phyloP scores from a whole-genome alignment of 2,888 invertebrate species.

The Chydorus sphaericus region DNA sequence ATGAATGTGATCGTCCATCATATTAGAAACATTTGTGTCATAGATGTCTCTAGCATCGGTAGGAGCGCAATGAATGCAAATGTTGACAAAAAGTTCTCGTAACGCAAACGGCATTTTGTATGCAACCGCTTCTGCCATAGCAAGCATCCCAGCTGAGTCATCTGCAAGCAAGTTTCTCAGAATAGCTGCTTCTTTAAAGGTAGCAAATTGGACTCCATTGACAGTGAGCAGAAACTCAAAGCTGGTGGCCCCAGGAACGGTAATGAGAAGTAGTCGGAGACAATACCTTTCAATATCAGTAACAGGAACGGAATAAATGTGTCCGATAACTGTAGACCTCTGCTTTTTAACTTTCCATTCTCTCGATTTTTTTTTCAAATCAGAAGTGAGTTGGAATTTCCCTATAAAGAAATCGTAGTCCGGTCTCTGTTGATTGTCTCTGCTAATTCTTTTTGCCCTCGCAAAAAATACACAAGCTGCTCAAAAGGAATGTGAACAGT shows the following conservation, averaged over 20 bases:
- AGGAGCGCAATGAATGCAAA: slow-evolving; percentile 17
- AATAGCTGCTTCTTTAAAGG: slow-evolving; percentile 21
- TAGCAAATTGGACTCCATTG: slow-evolving; percentile 17
- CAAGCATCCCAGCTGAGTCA: slow-evolving; percentile 22
- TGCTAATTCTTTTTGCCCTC: too few relatives aligned
- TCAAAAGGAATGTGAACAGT: too few relatives aligned
- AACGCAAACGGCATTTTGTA: slow-evolving; percentile 23
- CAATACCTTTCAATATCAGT: slow-evolving; percentile 21
- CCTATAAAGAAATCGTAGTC: too few relatives aligned
- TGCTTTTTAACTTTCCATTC: background rate
- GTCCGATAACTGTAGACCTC: background rate
- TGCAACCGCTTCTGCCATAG: slow-evolving; percentile 21
- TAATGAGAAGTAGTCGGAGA: background rate
- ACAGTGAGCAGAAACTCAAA: slow-evolving; percentile 19
- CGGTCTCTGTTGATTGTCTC: too few relatives aligned
- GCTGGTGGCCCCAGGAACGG: slow-evolving; percentile 11
- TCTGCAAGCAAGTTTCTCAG: slow-evolving; percentile 24
- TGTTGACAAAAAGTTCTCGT: slow-evolving; percentile 24
- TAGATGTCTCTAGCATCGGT: too few relatives aligned
- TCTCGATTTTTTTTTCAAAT: too few relatives aligned
- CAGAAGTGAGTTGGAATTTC: too few relatives aligned
- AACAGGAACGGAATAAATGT: slow-evolving; percentile 14
- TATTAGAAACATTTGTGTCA: too few relatives aligned
- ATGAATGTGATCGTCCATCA: too few relatives aligned
- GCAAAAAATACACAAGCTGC: too few relatives aligned